A percentile compares a stretch with the other conserved stretches of the same genome.
Conservation (phyloP, 2,113 vertebrate species). For the Tricholaema leucomelas region DNA sequence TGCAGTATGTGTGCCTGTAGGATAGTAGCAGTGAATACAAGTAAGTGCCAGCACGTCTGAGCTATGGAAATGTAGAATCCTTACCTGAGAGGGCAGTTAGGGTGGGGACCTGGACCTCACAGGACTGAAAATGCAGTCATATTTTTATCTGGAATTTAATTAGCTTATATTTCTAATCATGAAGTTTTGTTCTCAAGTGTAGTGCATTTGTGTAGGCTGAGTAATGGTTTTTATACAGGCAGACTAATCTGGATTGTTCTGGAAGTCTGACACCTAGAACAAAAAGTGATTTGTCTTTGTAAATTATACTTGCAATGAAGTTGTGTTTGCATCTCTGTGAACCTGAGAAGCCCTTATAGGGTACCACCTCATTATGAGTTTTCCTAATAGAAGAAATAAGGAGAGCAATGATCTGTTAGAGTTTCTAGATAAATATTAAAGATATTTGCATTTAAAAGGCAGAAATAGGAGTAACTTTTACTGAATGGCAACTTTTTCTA, state of each 20-base stretch:
- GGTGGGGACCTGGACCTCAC: background rate
- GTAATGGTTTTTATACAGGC: background rate
- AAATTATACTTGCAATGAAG: background rate
- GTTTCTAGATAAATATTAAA: background rate
- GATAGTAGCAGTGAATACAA: background rate
- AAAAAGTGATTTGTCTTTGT: background rate
- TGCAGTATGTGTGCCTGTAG: conserved; percentile 6
- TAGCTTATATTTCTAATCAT: background rate
- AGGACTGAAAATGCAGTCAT: background rate
- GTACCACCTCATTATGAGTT: background rate
- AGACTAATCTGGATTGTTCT: background rate
- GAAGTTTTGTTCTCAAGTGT: background rate
- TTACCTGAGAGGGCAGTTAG: background rate
- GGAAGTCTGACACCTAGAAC: background rate
- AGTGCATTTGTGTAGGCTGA: background rate
- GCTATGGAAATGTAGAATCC: background rate
- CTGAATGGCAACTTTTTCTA: background rate
- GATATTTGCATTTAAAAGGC: background rate
- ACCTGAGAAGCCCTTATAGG: background rate
- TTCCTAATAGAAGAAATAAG: background rate
- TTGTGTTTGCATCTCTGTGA: background rate
- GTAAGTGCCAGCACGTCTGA: background rate
- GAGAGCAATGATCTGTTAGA: background rate
- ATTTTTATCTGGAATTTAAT: background rate
- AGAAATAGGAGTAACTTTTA: background rate